phyloP scores from a whole-genome alignment of 1,140 invertebrate genomes.

The Cydia amplana region DNA sequence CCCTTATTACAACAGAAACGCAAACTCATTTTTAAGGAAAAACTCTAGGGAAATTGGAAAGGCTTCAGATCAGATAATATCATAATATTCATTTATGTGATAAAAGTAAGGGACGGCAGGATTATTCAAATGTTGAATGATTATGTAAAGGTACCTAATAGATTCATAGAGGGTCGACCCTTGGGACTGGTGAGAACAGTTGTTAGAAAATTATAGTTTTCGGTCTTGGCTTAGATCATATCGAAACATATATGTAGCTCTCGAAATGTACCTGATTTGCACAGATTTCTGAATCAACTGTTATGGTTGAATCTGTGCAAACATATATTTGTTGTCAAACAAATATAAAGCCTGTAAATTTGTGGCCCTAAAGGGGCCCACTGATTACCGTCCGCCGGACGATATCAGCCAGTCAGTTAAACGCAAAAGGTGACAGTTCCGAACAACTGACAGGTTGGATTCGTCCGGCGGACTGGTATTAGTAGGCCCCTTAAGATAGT shows the following conservation, averaged over 20 bases:
- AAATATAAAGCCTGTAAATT: no score
- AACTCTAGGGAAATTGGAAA: conserved; percentile 19
- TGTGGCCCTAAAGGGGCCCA: no score
- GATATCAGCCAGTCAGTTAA: no score
- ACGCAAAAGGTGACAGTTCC: no score
- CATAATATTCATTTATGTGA: conserved; percentile 20
- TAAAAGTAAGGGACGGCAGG: conserved; percentile 25
- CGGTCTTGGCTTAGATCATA: not conserved
- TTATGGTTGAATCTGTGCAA: no score
- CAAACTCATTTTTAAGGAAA: not conserved
- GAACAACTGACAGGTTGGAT: no score
- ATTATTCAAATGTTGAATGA: conserved; percentile 31
- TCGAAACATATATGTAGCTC: not conserved
- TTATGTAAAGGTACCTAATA: conserved; percentile 22
- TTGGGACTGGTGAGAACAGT: conserved; percentile 4
- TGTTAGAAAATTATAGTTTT: conserved; percentile 4
- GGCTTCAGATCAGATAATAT: conserved; percentile 24
- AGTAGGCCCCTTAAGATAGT: no score
- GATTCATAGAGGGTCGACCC: conserved; percentile 21
- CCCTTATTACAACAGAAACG: not conserved
- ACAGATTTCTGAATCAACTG: no score
- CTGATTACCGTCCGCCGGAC: no score
- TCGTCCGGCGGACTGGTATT: no score
- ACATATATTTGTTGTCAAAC: no score
- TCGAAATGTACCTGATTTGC: no score